Evolutionary conservation across 37 sponge, comb jelly and placozoan species (phyloP).

Genomic region (Aphrocallistes beatrix): DNA sequence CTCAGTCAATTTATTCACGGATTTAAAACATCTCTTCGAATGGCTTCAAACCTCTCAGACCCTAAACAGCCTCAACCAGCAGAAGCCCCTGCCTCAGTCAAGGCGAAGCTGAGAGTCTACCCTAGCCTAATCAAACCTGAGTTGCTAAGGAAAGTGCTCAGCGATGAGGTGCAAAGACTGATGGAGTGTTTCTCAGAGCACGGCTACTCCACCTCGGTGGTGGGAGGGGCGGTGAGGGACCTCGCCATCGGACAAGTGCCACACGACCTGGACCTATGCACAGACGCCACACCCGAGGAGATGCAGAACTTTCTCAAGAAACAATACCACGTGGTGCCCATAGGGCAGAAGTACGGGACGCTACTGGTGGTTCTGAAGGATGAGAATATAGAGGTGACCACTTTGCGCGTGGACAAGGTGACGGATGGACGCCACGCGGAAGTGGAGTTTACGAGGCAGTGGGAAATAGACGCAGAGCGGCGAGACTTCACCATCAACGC

Average conservation of each 20-base stretch:
- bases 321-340: slow-evolving; percentile 26
- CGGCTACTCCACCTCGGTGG: slow-evolving; percentile 65
- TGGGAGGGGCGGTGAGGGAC: slow-evolving; percentile 93
- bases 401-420: slow-evolving; percentile 66
- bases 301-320: slow-evolving; percentile 56
- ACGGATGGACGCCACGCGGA: slow-evolving; percentile 91
- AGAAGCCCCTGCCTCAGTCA: no score
- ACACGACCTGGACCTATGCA: slow-evolving; percentile 92
- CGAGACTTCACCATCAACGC: slow-evolving; percentile 96
- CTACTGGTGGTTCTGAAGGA: slow-evolving; percentile 52
- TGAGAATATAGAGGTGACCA: slow-evolving; percentile 61
- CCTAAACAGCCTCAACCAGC: neutral
- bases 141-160: neutral
- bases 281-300: slow-evolving; percentile 69
- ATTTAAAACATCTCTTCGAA: neutral
- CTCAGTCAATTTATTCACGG: no score
- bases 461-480: slow-evolving; percentile 70
- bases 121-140: neutral
- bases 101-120: neutral
- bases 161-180: slow-evolving; percentile 30
- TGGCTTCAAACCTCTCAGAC: neutral
- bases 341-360: slow-evolving; percentile 87
- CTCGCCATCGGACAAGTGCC: slow-evolving; percentile 62
- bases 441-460: slow-evolving; percentile 84
- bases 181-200: slow-evolving; percentile 30